phyloP scores from a whole-genome alignment of 2,888 invertebrate genomes.

The Drosophila formosana region DNA sequence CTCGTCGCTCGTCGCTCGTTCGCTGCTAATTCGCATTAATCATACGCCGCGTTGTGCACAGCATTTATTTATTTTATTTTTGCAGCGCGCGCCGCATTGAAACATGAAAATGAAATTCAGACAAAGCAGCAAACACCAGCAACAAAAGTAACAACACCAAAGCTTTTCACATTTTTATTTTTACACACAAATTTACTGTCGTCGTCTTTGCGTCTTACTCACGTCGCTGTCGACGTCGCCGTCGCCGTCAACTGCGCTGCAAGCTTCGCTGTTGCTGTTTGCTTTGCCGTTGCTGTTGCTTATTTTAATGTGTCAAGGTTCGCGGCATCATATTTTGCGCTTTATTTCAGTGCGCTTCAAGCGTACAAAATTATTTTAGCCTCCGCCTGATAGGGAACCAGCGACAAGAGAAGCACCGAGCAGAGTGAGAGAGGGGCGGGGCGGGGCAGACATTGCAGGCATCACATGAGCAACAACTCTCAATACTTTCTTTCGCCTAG shows the following conservation, averaged over 20 bases:
- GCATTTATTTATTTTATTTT: slow-evolving; percentile 67
- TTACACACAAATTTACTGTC: slow-evolving; percentile 64
- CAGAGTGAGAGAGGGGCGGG: background rate
- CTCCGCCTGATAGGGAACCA: slow-evolving; percentile 21
- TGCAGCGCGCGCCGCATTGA: slow-evolving; percentile 52
- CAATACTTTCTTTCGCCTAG: slow-evolving; percentile 9
- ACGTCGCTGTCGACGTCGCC: slow-evolving; percentile 35
- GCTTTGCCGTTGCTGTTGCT: slow-evolving; percentile 57
- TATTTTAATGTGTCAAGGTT: slow-evolving; percentile 83
- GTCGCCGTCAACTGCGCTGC: slow-evolving; percentile 6
- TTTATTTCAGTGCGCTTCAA: slow-evolving; percentile 71
- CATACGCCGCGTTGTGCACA: slow-evolving; percentile 74
- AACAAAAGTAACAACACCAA: slow-evolving; percentile 37
- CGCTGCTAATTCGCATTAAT: slow-evolving; percentile 75
- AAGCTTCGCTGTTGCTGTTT: slow-evolving; percentile 16
- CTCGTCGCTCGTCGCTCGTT: slow-evolving; percentile 21
- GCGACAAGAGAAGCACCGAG: background rate
- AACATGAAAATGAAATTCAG: slow-evolving; percentile 70
- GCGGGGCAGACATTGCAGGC: background rate
- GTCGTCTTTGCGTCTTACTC: slow-evolving; percentile 36
- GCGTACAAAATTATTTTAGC: slow-evolving; percentile 51
- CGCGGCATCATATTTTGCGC: slow-evolving; percentile 81
- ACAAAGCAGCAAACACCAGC: slow-evolving; percentile 44
- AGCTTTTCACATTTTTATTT: slow-evolving; percentile 76
- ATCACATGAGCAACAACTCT: slow-evolving; percentile 14